Base-by-base conservation (phyloP, 1,140 invertebrate genomes). In the Trinorchestia longiramus region DNA sequence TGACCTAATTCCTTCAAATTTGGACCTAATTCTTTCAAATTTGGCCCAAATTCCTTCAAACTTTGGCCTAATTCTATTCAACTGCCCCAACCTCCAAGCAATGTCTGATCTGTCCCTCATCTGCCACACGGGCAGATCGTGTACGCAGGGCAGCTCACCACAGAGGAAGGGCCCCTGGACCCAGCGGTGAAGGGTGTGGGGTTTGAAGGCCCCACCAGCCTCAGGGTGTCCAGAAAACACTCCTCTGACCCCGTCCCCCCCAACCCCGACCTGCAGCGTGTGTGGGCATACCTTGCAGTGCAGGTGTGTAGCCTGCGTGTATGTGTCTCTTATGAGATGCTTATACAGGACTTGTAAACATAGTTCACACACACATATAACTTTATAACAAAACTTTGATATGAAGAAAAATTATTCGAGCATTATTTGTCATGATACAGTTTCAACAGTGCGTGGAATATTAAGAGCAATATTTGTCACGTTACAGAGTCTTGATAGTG, bases 201-300 rank as follows among this genome's bases (percentile, higher is more conserved):
- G n/a, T 28, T 41, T 0, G 77, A 96, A 6, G 95, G 95, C 23
- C 47, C 77, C 62, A 87, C 94, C 0, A 92, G 53, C 43, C 57
- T 96, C 28, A 47, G 43, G 40, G 92, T 94, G 8, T 94, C 92
- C 92, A 6, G 92, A 4, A 43, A 44, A 4, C 92, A 94, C 92
- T 94, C 92, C 43, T 44, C 92, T 19, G 8, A 28, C 8, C 92
- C 92, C 6, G 43, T 44, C 17, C 92, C 92, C 43, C 92, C 92
- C 44, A 94, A 94, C 92, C 92, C 92, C 92, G 92, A 94, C 92
- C 92, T 94, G 8, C 90, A 96, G 92, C 88, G 90, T 1, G 45
- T 96, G 42, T 96, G 95, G 95, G 95, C 95, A 44, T 96, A 96
- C 42, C 77, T 96, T 19, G 53, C 95, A 0, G 92, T 96, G 41